Conservation (phyloP, 1,140 invertebrate species). For the Samia ricini region DNA sequence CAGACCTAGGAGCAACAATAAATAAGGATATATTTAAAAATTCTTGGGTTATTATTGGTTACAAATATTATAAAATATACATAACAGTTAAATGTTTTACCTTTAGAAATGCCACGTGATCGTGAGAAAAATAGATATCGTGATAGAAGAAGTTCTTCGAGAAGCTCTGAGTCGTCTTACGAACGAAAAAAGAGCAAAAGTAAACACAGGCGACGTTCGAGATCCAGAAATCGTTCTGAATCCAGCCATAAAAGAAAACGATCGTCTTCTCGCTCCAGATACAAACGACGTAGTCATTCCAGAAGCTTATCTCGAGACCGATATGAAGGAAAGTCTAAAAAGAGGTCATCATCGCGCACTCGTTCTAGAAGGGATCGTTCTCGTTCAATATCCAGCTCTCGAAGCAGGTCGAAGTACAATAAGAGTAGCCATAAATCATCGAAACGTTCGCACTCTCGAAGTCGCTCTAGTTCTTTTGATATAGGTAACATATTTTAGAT, state of each 20-base stretch:
- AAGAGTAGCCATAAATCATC: constrained; percentile 42
- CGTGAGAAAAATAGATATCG: constrained; percentile 61
- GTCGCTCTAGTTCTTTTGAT: constrained; percentile 59
- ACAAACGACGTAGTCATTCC: constrained; percentile 56
- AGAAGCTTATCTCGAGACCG: constrained; percentile 59
- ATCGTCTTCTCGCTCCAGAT: constrained; percentile 48
- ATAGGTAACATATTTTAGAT: constrained; percentile 55
- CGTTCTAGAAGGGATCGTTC: constrained; percentile 48
- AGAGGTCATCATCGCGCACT: constrained; percentile 49
- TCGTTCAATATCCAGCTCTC: constrained; percentile 51
- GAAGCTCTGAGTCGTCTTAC: constrained; percentile 62
- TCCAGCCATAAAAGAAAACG: constrained; percentile 51
- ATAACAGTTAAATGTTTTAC: too few species aligned
- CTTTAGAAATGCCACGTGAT: constrained; percentile 54
- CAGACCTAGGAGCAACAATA: too few species aligned
- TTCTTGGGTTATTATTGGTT: too few species aligned
- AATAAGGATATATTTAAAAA: too few species aligned
- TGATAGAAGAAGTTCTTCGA: constrained; percentile 59
- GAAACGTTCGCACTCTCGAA: constrained; percentile 50
- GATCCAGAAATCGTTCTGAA: constrained; percentile 57
- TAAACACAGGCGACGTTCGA: constrained; percentile 57
- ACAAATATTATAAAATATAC: too few species aligned
- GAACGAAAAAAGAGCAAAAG: constrained; percentile 63
- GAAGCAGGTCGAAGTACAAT: constrained; percentile 45
- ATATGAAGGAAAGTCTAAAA: constrained; percentile 54